Conservation (phyloP, 2,797 vertebrate genomes). For the Myripristis murdjan region DNA sequence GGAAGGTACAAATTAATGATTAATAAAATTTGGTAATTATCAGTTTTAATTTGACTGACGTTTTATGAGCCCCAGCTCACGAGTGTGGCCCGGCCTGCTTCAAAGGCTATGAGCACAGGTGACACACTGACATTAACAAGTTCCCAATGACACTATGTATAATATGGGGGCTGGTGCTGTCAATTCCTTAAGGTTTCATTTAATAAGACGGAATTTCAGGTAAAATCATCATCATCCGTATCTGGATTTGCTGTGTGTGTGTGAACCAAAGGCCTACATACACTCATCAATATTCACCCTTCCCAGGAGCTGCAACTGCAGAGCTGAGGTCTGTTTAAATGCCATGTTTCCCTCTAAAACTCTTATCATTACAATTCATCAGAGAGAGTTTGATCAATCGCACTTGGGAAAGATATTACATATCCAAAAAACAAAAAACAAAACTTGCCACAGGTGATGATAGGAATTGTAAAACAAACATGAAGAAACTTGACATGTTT, state of each 20-base stretch:
- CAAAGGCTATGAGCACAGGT: too few relatives aligned
- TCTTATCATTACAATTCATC: background rate
- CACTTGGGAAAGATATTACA: background rate
- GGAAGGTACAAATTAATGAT: too few relatives aligned
- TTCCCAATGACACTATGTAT: background rate
- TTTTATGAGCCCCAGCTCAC: too few relatives aligned
- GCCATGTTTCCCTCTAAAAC: background rate
- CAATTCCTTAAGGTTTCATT: conserved; percentile 15
- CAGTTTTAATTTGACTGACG: too few relatives aligned
- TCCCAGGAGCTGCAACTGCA: background rate
- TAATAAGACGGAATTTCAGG: conserved; percentile 27
- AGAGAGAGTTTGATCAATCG: background rate
- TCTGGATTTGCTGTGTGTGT: conserved; percentile 19
- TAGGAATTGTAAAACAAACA: too few relatives aligned
- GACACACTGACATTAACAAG: too few relatives aligned
- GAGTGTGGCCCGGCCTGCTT: too few relatives aligned
- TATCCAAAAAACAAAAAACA: too few relatives aligned
- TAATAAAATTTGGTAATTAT: too few relatives aligned
- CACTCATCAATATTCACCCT: background rate
- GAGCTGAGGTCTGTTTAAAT: background rate
- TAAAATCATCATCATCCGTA: conserved; percentile 18
- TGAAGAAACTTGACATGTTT: too few relatives aligned
- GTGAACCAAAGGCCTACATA: conserved; percentile 5
- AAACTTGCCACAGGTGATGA: too few relatives aligned
- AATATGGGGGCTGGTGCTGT: conserved; percentile 3